Percentiles rank a stretch among this genome's conserved stretches.
Conservation (phyloP, 2,797 vertebrate species). For the Eulemur albifrons region DNA sequence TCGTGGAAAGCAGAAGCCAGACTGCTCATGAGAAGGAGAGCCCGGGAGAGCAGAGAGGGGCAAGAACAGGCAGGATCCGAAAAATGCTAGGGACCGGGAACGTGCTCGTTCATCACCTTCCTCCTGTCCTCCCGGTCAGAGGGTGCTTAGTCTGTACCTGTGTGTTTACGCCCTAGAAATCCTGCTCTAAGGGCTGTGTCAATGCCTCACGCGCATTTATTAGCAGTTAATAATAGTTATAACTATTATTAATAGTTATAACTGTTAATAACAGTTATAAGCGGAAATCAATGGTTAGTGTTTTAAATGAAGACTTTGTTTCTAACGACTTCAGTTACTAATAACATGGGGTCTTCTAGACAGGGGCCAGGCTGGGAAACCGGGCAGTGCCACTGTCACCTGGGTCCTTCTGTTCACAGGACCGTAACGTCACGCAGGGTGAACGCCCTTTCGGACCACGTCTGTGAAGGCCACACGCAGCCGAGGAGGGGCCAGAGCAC, state of each 20-base stretch:
- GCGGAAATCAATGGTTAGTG: background rate
- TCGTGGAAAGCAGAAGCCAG: background rate
- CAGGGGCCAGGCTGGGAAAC: background rate
- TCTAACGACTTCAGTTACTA: background rate
- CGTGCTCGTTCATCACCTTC: background rate
- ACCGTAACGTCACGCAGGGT: rapidly evolving
- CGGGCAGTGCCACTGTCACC: rapidly evolving
- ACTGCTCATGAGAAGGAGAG: rapidly evolving
- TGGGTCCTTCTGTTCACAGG: rapidly evolving
- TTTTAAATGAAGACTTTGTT: background rate
- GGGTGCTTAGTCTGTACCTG: too few relatives aligned
- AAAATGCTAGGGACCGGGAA: background rate
- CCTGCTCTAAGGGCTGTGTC: background rate
- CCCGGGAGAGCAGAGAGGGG: rapidly evolving
- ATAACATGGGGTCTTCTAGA: background rate
- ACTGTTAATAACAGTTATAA: too few relatives aligned
- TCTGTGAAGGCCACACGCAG: rapidly evolving
- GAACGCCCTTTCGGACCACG: rapidly evolving
- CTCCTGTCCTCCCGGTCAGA: background rate
- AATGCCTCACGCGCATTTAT: background rate
- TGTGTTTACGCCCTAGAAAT: background rate
- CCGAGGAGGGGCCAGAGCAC: too few relatives aligned
- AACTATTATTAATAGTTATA: too few relatives aligned
- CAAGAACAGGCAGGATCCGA: rapidly evolving
- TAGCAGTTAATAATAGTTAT: background rate